phyloP scores from a whole-genome alignment of 2,113 vertebrate species.

The Toxotes jaculatrix region DNA sequence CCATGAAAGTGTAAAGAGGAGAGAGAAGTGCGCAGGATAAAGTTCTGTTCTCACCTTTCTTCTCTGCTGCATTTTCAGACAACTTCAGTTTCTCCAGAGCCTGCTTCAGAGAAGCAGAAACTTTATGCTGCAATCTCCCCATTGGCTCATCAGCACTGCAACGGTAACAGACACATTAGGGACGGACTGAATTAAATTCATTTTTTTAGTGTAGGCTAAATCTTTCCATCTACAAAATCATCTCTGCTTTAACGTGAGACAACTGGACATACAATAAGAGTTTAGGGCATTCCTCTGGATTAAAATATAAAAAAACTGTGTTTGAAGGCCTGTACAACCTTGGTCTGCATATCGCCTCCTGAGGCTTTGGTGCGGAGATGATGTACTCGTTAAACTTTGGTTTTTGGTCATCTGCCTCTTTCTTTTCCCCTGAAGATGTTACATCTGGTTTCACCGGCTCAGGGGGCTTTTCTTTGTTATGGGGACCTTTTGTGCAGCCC shows the following conservation, averaged over 20 bases:
- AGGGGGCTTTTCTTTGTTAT: conserved; percentile 95
- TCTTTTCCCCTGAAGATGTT: conserved; percentile 90
- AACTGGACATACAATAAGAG: neutral
- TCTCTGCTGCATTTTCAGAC: conserved; percentile 83
- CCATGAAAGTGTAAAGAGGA: neutral
- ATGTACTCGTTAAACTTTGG: conserved; percentile 93
- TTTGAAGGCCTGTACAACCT: conserved; percentile 83
- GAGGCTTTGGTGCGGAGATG: conserved; percentile 93
- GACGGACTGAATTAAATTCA: neutral
- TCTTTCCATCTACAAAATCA: neutral
- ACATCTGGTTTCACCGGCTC: conserved; percentile 96
- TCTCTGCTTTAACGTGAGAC: neutral
- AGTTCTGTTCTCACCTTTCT: conserved; percentile 84
- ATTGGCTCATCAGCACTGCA: conserved; percentile 92
- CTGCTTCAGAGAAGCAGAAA: conserved; percentile 93
- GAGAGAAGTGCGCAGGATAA: neutral
- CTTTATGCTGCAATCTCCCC: conserved; percentile 89
- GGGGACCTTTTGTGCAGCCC: conserved; percentile 97
- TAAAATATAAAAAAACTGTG: neutral
- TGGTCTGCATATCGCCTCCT: conserved; percentile 92
- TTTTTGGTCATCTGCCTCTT: conserved; percentile 88
- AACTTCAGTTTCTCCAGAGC: conserved; percentile 92
- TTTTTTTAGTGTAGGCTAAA: neutral
- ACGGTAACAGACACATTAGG: conserved; percentile 18
- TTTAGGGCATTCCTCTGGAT: neutral